phyloP scores from a whole-genome alignment of 2,797 vertebrate genomes.

The Falco naumanni region DNA sequence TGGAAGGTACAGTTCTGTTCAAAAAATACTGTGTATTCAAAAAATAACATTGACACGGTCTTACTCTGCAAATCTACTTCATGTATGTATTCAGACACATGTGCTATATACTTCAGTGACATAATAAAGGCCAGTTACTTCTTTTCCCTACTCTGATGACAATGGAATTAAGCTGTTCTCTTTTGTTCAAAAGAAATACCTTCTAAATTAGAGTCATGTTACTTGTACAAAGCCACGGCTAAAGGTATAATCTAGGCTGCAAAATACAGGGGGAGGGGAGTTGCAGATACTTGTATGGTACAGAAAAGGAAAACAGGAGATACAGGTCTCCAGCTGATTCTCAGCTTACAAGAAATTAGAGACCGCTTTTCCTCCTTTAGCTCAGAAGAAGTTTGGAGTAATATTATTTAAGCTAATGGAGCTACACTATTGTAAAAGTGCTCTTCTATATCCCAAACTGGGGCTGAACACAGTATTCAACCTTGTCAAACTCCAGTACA shows the following conservation, averaged over 20 bases:
- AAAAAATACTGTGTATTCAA: background rate
- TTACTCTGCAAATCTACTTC: background rate
- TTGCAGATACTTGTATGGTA: background rate
- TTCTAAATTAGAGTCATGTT: background rate
- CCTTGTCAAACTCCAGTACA: background rate
- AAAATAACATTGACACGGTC: background rate
- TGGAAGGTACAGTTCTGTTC: background rate
- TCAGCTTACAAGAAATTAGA: slow-evolving; percentile 20
- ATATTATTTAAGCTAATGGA: background rate
- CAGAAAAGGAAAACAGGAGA: background rate
- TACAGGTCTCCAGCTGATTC: background rate
- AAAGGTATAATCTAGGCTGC: background rate
- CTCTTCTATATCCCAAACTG: background rate
- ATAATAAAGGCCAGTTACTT: background rate
- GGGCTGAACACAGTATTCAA: background rate
- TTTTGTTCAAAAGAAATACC: background rate
- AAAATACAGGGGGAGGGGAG: background rate
- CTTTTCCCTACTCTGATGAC: background rate
- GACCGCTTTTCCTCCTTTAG: background rate
- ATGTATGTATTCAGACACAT: background rate
- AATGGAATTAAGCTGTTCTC: background rate
- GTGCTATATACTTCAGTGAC: background rate
- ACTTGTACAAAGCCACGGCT: background rate
- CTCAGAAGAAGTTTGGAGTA: slow-evolving; percentile 1
- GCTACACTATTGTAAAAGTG: background rate